phyloP scores from a whole-genome alignment of 2,113 vertebrate species.

The Oryzias javanicus region DNA sequence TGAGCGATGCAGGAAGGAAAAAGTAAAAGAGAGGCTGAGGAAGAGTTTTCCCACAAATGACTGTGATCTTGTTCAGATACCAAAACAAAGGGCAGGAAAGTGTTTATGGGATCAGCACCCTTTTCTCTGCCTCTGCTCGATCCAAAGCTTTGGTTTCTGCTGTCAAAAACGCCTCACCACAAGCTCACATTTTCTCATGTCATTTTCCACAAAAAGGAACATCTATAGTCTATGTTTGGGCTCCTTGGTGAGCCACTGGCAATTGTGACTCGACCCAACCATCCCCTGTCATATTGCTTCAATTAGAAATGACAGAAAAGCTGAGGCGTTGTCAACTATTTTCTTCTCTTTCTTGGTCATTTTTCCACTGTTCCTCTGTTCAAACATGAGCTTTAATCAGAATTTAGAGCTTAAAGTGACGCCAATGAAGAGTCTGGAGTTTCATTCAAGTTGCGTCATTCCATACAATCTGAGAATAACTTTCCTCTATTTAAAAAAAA shows the following conservation, averaged over 20 bases:
- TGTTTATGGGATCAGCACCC: background rate
- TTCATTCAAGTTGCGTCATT: constrained; percentile 8
- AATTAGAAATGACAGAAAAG: constrained; percentile 56
- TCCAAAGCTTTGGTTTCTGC: constrained; percentile 42
- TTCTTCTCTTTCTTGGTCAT: background rate
- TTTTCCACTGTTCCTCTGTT: constrained; percentile 13
- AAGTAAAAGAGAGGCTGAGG: constrained; percentile 6
- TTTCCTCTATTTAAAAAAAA: background rate
- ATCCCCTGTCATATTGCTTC: constrained; percentile 54
- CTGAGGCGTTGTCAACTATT: constrained; percentile 17
- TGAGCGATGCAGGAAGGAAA: constrained; percentile 15
- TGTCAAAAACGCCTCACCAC: constrained; percentile 58
- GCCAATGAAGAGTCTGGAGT: constrained; percentile 4
- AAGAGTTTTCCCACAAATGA: constrained; percentile 1
- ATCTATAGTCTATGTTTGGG: constrained; percentile 59
- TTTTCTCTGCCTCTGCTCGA: constrained; percentile 28
- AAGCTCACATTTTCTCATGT: constrained; percentile 55
- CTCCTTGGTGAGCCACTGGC: constrained; percentile 41
- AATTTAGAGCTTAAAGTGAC: constrained; percentile 7
- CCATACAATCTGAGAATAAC: no score
- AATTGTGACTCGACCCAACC: constrained; percentile 50
- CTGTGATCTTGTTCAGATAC: background rate
- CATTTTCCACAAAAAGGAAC: constrained; percentile 48
- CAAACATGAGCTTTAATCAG: constrained; percentile 3
- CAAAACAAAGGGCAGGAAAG: constrained; percentile 11